phyloP scores from a whole-genome alignment of 1,140 invertebrate species.

The Lordiphosa stackelbergi region DNA sequence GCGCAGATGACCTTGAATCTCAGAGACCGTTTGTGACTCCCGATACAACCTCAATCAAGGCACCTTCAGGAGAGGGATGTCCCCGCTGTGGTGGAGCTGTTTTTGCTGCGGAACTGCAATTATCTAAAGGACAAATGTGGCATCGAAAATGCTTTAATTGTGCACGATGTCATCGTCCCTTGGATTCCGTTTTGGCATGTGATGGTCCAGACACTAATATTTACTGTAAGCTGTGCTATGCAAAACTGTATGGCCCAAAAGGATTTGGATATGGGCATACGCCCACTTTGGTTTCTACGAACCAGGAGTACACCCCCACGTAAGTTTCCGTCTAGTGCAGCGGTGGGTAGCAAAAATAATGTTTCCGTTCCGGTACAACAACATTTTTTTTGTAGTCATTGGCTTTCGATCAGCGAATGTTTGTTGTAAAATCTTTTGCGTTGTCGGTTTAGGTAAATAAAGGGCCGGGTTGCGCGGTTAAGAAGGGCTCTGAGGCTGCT shows the following conservation, averaged over 20 bases:
- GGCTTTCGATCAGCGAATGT: too few relatives aligned
- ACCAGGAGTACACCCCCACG: constrained; percentile 81
- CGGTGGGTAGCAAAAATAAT: too few relatives aligned
- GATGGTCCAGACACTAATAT: constrained; percentile 93
- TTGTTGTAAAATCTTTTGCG: too few relatives aligned
- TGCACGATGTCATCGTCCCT: constrained; percentile 92
- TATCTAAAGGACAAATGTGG: constrained; percentile 96
- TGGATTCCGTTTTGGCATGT: constrained; percentile 94
- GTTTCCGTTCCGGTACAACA: too few relatives aligned
- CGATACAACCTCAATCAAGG: constrained; percentile 92
- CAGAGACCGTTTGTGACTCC: constrained; percentile 87
- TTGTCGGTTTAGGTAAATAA: too few relatives aligned
- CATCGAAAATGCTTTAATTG: constrained; percentile 97
- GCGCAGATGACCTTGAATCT: constrained; percentile 33
- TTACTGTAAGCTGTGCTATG: constrained; percentile 92
- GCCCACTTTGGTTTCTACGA: constrained; percentile 88
- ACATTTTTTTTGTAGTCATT: too few relatives aligned
- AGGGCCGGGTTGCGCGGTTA: too few relatives aligned
- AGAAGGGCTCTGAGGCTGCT: too few relatives aligned
- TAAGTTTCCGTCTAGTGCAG: constrained; percentile 1
- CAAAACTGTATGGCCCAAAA: constrained; percentile 92
- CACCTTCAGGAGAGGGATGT: constrained; percentile 91
- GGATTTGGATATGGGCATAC: constrained; percentile 92
- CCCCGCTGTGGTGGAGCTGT: constrained; percentile 94
- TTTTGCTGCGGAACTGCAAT: constrained; percentile 94